phyloP scores from a whole-genome alignment of 2,888 invertebrate species.

The Drosophila cognata region DNA sequence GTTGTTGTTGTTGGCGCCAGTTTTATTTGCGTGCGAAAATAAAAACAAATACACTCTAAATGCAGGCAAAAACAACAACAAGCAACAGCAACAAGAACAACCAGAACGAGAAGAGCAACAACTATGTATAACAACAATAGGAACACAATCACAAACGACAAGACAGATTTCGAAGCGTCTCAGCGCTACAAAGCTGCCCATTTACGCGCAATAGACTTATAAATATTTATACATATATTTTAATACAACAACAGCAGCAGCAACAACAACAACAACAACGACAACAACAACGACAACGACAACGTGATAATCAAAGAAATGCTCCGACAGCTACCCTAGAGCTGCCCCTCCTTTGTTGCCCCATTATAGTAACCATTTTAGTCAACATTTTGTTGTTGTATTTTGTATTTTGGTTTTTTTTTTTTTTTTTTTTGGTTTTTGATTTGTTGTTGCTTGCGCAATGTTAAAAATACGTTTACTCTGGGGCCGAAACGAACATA shows the following conservation, averaged over 20 bases:
- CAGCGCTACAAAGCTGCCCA: conserved; percentile 47
- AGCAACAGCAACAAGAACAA: conserved; percentile 1
- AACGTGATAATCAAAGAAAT: conserved; percentile 27
- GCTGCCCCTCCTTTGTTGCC: background rate
- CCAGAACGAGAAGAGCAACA: background rate
- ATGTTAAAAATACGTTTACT: conserved; percentile 36
- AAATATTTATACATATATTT: conserved; percentile 35
- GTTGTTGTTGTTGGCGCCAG: conserved; percentile 69
- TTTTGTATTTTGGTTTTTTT: background rate
- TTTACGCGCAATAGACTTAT: conserved; percentile 53
- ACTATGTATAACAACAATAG: conserved; percentile 22
- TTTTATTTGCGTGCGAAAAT: conserved; percentile 79
- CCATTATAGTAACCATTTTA: conserved; percentile 23
- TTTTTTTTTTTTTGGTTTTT: background rate
- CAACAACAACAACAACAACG: conserved; percentile 12
- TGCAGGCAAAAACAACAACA: conserved; percentile 42
- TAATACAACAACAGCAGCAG: conserved; percentile 9
- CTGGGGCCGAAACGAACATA: conserved; percentile 7
- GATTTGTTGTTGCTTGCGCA: conserved; percentile 32
- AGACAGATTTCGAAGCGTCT: conserved; percentile 31
- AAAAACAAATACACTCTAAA: conserved; percentile 66
- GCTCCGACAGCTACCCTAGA: conserved; percentile 7
- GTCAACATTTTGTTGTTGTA: conserved; percentile 16
- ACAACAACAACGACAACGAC: conserved; percentile 8
- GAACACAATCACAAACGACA: conserved; percentile 44